phyloP scores from a whole-genome alignment of 2,888 invertebrate species.

The Tenthredo notha region DNA sequence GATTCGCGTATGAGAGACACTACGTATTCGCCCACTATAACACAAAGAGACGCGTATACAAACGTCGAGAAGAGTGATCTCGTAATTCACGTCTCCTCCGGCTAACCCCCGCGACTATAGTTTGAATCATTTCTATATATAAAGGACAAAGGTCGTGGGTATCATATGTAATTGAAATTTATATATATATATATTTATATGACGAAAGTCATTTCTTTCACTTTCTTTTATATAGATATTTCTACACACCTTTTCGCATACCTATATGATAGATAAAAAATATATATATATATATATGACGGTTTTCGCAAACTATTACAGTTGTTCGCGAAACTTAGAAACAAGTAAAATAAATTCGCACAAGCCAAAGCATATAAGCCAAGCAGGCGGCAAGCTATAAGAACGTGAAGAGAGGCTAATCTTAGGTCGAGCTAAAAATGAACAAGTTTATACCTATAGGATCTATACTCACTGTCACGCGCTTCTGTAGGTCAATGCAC shows the following conservation, averaged over 20 bases:
- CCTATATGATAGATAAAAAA: too few relatives aligned
- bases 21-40: neutral
- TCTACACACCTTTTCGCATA: too few relatives aligned
- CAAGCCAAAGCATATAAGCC: neutral
- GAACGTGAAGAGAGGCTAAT: conserved; percentile 13
- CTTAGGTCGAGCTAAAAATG: conserved; percentile 48
- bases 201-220: neutral
- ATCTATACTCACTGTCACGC: conserved; percentile 44
- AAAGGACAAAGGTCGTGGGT: conserved; percentile 11
- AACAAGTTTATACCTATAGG: conserved; percentile 16
- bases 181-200: too few relatives aligned
- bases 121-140: conserved; percentile 29
- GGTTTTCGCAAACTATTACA: too few relatives aligned
- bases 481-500: conserved; percentile 51
- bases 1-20: neutral
- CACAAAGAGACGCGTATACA: neutral
- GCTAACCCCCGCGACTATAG: neutral
- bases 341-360: conserved; percentile 14
- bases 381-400: neutral
- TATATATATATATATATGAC: neutral
- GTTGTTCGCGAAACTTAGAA: neutral
- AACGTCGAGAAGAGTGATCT: neutral
- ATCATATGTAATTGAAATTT: neutral
- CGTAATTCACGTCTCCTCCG: conserved; percentile 10
- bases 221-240: neutral